Base-by-base conservation (phyloP, 2,797 vertebrate species). In the Morus bassanus region DNA sequence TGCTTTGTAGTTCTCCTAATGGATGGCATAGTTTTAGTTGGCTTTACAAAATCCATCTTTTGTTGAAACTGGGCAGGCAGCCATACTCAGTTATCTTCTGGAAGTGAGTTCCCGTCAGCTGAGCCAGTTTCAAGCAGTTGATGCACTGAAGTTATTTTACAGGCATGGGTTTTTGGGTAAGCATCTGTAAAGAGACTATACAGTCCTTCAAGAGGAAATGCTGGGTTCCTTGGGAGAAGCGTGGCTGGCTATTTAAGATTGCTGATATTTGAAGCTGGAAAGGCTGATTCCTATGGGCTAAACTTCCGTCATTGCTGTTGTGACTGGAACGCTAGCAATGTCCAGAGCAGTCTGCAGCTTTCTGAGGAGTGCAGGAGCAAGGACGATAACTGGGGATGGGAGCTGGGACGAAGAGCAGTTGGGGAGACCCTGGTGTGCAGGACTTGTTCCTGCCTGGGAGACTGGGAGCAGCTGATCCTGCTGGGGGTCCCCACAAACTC, bases 1-100 rank as follows among this genome's bases (percentile, higher is more conserved):
- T 87, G 96, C 97, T 95, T 95, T 96, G 91, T 89, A 89, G 96
- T 94, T 94, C 73, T 69, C 60, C 83, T 95, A 96, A 97, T 91
- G 93, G 88, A 85, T 93, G 93, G 86, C 89, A 59, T 85, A 68
- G 43, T 64, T 82, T 33, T 25, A 61, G 88, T 8, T 88, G 96
- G 91, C 95, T 95, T 85, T 77, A 79, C 81, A 96, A 85, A 94
- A 83, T 84, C 73, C 90, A 78, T 70, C 95, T 92, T 95, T 94
- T 95, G 85, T 76, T 50, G 94, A n/a, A 53, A 31, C 48, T 33
- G 84, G 69, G 93, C 75, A 93, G 48, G 59, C 53, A 72, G 94
- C 96, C 95, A 67, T 9, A 1, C 91, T n/a, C 35, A 9, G 93
- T 91, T 97, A 91, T 90, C 90, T 91, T 24, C 78, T 73, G 70